Conservation (phyloP, 1,140 invertebrate species). For the Stegodyphus mimosarum region DNA sequence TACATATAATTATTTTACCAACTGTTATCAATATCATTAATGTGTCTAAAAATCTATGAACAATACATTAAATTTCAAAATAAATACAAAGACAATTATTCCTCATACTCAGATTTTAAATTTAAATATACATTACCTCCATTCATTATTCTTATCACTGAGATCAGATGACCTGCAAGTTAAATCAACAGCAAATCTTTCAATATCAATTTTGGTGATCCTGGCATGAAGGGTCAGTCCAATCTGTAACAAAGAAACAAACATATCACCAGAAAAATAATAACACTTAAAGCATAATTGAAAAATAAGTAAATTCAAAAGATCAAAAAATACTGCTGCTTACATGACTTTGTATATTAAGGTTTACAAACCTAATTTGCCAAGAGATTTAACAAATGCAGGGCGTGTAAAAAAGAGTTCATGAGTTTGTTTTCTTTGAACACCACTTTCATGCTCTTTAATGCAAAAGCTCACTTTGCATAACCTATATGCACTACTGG, state of each 20-base stretch:
- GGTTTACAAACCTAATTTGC: too few relatives aligned
- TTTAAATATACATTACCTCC: constrained; percentile 36
- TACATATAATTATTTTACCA: constrained; percentile 30
- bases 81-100: not conserved
- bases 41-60: not conserved
- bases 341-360: not conserved
- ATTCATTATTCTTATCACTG: constrained; percentile 84
- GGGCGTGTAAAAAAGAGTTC: too few relatives aligned
- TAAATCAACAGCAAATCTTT: constrained; percentile 92
- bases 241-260: constrained; percentile 67
- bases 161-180: constrained; percentile 95
- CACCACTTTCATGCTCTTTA: too few relatives aligned
- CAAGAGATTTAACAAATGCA: too few relatives aligned
- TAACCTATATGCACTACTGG: too few relatives aligned
- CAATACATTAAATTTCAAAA: not conserved
- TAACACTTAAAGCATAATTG: not conserved
- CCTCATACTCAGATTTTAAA: not conserved
- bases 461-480: too few relatives aligned
- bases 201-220: constrained; percentile 96
- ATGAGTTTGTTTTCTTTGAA: too few relatives aligned
- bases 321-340: not conserved
- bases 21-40: not conserved
- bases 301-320: not conserved
- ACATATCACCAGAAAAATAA: not conserved
- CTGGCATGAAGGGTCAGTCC: constrained; percentile 92